Base-by-base conservation (phyloP, 2,113 vertebrate species). In the Phylloscopus trochilus region DNA sequence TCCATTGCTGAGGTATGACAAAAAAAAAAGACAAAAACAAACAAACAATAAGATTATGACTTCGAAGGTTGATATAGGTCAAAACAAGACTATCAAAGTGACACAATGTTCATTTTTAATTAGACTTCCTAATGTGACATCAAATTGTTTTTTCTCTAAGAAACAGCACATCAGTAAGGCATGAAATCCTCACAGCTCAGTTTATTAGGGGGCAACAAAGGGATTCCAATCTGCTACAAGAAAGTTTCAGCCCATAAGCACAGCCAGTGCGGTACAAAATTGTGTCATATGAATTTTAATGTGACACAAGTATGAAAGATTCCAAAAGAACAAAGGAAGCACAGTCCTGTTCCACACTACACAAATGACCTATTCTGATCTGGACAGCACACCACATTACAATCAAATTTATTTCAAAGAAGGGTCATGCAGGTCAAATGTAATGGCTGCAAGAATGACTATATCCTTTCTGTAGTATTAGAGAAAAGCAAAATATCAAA, bases 281-380 rank as follows among this genome's bases (percentile, higher is more conserved):
- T 85, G 84, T 96, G 89, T 92, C 94, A 91, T 93, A 94, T 92
- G 85, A 95, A 97, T 97, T 96, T 96, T 96, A 95, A 95, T 96
- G 89, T 39, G 18, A 88, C 72, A 27, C 73, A 79, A 92, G 83
- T 47, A 96, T 66, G 94, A 97, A 90, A 78, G 92, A 89, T 63
- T 52, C 44, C 86, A 83, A 77, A 74, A 91, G 63, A 97, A 90
- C 77, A 93, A 85, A 94, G 90, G 64, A 52, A 84, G 68, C 66
- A 85, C 31, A 95, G 53, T 75, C 69, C 78, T 87, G 64, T 56
- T 89, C 68, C 90, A 79, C 7, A 11, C 74, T 90, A 88, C 80
- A 92, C 53, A 95, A 87, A 67, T 75, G 88, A 85, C 44, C 94
- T 95, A 81, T 87, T 96, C 83, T 93, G 74, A 93, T 95, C 59